phyloP scores from a whole-genome alignment of 2,113 vertebrate genomes.

The Cisticola juncidis region DNA sequence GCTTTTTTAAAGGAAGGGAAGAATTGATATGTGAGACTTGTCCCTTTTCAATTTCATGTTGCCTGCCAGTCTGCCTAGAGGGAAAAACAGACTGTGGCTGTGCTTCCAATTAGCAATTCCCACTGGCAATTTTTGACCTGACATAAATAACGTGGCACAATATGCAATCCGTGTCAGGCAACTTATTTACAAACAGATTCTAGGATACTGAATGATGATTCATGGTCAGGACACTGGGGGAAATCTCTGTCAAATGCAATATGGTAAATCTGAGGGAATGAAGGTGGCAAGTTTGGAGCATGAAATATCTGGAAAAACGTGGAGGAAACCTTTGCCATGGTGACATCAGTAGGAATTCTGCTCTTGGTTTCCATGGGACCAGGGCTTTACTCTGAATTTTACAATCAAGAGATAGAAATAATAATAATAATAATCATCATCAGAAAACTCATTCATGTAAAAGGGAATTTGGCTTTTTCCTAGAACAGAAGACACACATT shows the following conservation, averaged over 20 bases:
- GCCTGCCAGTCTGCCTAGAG: neutral
- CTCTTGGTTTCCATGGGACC: neutral
- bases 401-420: neutral
- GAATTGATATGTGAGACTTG: neutral
- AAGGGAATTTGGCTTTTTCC: neutral
- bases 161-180: neutral
- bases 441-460: neutral
- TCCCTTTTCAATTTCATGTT: neutral
- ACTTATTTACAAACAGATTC: neutral
- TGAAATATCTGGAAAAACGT: neutral
- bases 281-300: neutral
- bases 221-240: neutral
- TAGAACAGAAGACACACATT: neutral
- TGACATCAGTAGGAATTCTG: neutral
- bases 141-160: neutral
- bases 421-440: neutral
- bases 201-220: neutral
- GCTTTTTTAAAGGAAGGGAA: neutral
- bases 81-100: neutral
- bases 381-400: neutral
- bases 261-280: neutral
- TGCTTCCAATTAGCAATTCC: slow-evolving; percentile 3
- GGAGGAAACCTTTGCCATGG: neutral
- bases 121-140: neutral
- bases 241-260: neutral